phyloP scores from a whole-genome alignment of 2,113 vertebrate species.

The Elanus axillaris region DNA sequence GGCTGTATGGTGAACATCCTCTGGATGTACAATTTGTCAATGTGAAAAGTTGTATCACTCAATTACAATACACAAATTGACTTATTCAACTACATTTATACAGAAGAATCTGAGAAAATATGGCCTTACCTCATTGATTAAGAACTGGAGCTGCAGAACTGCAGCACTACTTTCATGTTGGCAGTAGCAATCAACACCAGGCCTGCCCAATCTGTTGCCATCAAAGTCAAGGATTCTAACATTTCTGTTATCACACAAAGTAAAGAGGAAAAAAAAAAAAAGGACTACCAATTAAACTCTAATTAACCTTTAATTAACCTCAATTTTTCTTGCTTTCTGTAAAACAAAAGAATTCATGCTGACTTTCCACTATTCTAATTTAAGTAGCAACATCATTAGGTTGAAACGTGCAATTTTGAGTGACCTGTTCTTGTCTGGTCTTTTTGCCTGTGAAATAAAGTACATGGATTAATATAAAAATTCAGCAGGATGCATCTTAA shows the following conservation, averaged over 20 bases:
- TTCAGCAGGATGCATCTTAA: not conserved
- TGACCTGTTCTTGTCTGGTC: not conserved
- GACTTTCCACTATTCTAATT: constrained; percentile 19
- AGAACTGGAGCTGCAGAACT: constrained; percentile 94
- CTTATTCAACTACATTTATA: not conserved
- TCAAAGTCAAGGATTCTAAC: constrained; percentile 83
- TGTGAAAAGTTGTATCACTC: not conserved
- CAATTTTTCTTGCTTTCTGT: constrained; percentile 25
- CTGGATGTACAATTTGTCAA: not conserved
- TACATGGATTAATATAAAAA: not conserved
- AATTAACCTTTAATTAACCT: constrained; percentile 45
- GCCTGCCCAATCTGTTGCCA: constrained; percentile 88
- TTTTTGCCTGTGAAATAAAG: not conserved
- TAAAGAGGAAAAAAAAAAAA: not conserved
- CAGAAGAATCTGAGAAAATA: not conserved
- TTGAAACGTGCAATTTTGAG: not conserved
- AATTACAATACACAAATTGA: not conserved
- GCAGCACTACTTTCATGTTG: constrained; percentile 95
- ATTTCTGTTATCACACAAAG: constrained; percentile 12
- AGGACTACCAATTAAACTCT: not conserved
- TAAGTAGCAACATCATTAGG: not conserved
- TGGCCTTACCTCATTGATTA: constrained; percentile 95
- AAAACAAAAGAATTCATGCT: constrained; percentile 26
- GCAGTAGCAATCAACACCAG: constrained; percentile 95
- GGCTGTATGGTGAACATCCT: not conserved